Evolutionary conservation across 1,140 invertebrate genomes (phyloP), one percentile per base, ranked within the genome.

Genomic region (Rhyacophila brunnea): DNA sequence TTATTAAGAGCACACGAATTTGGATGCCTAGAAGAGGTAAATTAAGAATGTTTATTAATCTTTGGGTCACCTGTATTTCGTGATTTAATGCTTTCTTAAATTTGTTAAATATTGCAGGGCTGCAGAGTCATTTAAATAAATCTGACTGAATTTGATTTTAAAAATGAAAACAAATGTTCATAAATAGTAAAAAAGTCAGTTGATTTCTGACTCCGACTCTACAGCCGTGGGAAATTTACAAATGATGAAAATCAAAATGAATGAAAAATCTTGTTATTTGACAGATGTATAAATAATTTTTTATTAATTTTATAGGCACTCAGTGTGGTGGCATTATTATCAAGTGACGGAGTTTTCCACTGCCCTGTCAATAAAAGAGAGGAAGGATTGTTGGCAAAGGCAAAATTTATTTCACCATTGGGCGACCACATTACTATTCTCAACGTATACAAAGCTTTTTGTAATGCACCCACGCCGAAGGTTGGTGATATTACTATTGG

Each of bases 351-450:
- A 59, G 71, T 87, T 7, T 82, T 85, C 60, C 69, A 83, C 35
- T 80, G 72, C 58, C 81, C 80, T 4, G 70, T 80, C 60, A 77
- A 80, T 43, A 83, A 88, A 73, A 72, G 81, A 54, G 87, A 89
- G 68, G 81, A 89, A 71, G 88, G 87, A 1, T 67, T 82, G 11
- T 80, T 81, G 60, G 83, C 85, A 7, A 83, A 87, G 69, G 80
- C 83, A 48, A 96, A 96, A 73, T 98, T 98, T 76, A 72, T 84
- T 50, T 91, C 92, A 0, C 82, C 85, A 43, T 85, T 94, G 66
- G 96, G 96, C 7, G 96, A 99, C 78, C 94, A 96, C 70, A 81
- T 98, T 1, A 97, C 91, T 7, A 75, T 97, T 23, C 75, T 99
- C 0, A 98, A 97, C 75, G 87, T 98, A 15, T 97, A 86, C 70